A percentile compares a stretch with the other conserved stretches of the same genome.
These are phyloP conservation scores for Tadarida brasiliensis DNA, from an alignment of 2,797 vertebrate genomes.

Conservation along the genomic window DNA sequence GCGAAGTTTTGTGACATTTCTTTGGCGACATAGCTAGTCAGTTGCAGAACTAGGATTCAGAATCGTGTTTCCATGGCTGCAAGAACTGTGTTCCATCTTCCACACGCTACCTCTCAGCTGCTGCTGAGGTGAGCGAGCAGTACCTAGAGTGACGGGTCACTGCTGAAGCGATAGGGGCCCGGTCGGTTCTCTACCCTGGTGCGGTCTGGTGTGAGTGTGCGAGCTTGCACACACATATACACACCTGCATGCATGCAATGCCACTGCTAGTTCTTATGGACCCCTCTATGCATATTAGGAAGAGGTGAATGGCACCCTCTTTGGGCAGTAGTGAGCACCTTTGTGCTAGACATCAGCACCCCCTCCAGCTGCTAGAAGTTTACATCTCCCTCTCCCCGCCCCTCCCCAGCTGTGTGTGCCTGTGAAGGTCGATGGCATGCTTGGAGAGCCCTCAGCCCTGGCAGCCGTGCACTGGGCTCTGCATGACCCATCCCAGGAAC, in stretches of 20 bases:
- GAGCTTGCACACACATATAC: rapidly evolving
- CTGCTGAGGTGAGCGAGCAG: background rate
- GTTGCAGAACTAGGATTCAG: background rate
- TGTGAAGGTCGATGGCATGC: rapidly evolving
- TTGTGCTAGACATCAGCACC: rapidly evolving
- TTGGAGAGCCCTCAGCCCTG: background rate
- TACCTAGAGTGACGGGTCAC: rapidly evolving
- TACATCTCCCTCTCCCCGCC: rapidly evolving
- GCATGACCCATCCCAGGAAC: background rate
- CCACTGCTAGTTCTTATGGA: no score
- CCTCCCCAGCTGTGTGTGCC: rapidly evolving
- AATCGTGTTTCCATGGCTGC: background rate
- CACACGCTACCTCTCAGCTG: background rate
- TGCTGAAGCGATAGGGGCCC: rapidly evolving
- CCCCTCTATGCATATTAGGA: background rate
- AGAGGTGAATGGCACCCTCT: rapidly evolving
- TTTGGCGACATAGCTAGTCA: background rate
- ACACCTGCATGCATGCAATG: rapidly evolving
- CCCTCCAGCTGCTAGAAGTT: rapidly evolving
- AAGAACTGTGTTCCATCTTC: no score
- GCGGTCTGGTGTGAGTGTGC: background rate
- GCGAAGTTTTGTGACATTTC: background rate
- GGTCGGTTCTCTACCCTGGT: no score
- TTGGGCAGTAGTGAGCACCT: background rate
- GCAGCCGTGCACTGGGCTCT: background rate